These are phyloP conservation scores for Lasioglossum oenotherae DNA, from an alignment of 2,888 invertebrate genomes.

Conservation along the genomic window DNA sequence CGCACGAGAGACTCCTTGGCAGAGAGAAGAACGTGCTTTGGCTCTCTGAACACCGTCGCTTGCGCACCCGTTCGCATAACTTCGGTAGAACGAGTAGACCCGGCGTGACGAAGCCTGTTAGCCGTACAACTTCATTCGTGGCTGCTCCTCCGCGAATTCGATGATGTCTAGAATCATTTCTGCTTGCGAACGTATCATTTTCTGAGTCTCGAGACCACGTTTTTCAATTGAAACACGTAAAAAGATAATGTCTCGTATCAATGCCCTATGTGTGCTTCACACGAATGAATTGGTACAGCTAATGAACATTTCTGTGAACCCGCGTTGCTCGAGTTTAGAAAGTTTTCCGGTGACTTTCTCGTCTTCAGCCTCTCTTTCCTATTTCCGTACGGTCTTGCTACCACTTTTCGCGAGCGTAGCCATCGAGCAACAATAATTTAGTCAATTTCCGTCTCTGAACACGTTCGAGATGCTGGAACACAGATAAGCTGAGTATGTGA, in stretches of 20 bases:
- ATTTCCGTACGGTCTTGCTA: constrained; percentile 35
- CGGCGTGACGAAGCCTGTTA: not conserved
- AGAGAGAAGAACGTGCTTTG: not conserved
- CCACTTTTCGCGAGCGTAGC: constrained; percentile 24
- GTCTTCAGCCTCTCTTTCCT: constrained; percentile 28
- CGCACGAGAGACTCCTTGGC: not conserved
- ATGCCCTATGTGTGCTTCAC: not conserved
- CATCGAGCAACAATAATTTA: constrained; percentile 53
- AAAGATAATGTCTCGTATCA: not conserved
- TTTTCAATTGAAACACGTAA: too few relatives aligned
- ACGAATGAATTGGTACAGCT: not conserved
- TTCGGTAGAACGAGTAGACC: not conserved
- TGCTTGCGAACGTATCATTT: not conserved
- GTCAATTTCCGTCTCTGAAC: constrained; percentile 34
- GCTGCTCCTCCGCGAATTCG: not conserved
- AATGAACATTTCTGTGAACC: not conserved
- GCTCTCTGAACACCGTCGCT: not conserved
- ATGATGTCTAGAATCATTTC: not conserved
- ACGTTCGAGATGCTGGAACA: constrained; percentile 38
- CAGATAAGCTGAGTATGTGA: constrained; percentile 53
- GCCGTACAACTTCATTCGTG: not conserved
- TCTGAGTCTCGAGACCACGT: not conserved
- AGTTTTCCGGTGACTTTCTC: constrained; percentile 32
- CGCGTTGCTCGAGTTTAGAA: constrained; percentile 15
- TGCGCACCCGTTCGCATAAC: not conserved